These are phyloP conservation scores for Eurystomus glaucurus DNA, from an alignment of 2,797 vertebrate genomes.

Conservation along the genomic window DNA sequence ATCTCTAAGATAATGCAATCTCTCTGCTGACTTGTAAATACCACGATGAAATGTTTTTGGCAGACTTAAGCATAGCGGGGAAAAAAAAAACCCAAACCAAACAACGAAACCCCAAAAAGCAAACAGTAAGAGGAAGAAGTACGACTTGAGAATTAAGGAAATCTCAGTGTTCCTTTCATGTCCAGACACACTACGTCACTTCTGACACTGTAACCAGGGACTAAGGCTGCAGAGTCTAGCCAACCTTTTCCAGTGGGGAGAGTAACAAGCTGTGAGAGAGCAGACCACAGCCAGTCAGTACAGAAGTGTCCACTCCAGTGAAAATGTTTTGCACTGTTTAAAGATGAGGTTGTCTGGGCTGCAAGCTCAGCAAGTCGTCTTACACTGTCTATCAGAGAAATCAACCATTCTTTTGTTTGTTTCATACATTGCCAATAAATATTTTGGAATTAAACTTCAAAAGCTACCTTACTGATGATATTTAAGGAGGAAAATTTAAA, in stretches of 20 bases:
- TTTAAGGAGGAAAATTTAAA: background rate
- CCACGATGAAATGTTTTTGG: background rate
- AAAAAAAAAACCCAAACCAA: background rate
- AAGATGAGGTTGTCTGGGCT: background rate
- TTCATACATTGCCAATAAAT: background rate
- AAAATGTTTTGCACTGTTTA: background rate
- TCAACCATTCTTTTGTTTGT: background rate
- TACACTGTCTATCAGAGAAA: background rate
- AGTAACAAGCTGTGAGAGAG: background rate
- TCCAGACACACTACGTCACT: background rate
- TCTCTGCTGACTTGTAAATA: background rate
- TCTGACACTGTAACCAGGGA: background rate
- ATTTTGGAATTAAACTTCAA: background rate
- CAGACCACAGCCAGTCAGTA: background rate
- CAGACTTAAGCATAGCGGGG: background rate
- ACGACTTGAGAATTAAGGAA: background rate
- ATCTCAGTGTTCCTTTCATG: background rate
- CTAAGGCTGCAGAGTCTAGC: background rate
- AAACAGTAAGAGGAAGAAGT: background rate
- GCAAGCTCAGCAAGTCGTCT: background rate
- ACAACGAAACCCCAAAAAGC: too few species aligned
- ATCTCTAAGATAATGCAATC: background rate
- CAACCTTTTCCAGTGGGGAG: rapidly evolving
- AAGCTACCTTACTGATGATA: background rate
- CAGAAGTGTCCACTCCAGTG: background rate